Evolutionary conservation across 2,888 invertebrate species (phyloP), one percentile per base, ranked within the genome.

Genomic region (Eumerus sabulonum): DNA sequence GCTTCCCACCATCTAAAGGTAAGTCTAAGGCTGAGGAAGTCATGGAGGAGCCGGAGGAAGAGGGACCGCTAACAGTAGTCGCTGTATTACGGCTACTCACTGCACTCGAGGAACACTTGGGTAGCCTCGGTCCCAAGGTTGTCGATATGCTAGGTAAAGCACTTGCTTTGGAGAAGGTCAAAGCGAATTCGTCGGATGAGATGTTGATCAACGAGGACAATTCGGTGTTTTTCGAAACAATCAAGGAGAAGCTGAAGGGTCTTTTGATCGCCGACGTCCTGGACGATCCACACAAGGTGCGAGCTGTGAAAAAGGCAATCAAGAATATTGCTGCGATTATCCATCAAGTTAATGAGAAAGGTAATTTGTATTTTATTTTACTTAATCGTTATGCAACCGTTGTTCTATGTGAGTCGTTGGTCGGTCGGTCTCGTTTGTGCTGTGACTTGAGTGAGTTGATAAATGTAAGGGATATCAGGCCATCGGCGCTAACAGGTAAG

Each of bases 201-300:
- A 86, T 96, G 44, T 88, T 96, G 0, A 91, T 92, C 59, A 93
- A 93, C 76, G 95, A 95, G 59, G 90, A 92, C 44, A 93, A 93
- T 62, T 92, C 93, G 83, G 94, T 95, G 0, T 90, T 96, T 82
- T 92, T 96, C 81, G 96, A 96, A 89, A 95, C 95, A 0, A 93
- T 94, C 0, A 96, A 95, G 84, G 96, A 96, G 87, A 96, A 96
- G 87, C 89, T 96, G 51, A 95, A 94, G 87, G 95, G 95, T 51
- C 93, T 94, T 60, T 88, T 93, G 71, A 92, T 94, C 85, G 94
- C 95, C 27, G 93, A 93, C 62, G 92, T 94, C 81, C 90, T 92
- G 81, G 88, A 88, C 7, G 87, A 90, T 77, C 83, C 86, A 64
- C 87, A 89, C 82, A 94, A 94, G 79, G 92, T 93, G 70, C 90